Conservation (phyloP, 2,797 vertebrate species). For the Microtus obscurus region DNA sequence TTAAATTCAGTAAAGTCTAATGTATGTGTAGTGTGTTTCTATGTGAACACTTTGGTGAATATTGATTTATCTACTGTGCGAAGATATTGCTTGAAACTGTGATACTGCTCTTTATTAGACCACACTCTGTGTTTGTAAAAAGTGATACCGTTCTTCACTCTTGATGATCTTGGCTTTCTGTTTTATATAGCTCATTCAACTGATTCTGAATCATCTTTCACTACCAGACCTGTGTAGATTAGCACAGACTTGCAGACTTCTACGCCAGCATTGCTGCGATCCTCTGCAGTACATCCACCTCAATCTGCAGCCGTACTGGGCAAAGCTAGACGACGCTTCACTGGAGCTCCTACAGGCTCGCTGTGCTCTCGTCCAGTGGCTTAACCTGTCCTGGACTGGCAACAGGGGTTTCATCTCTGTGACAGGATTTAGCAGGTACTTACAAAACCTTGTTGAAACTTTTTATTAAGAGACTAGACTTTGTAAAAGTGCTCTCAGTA, state of each 20-base stretch:
- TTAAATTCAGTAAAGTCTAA: neutral
- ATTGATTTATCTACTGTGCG: conserved; percentile 7
- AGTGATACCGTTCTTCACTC: neutral
- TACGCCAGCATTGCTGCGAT: conserved; percentile 98
- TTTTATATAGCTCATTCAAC: conserved; percentile 94
- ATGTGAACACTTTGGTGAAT: conserved; percentile 47
- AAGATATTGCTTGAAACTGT: conserved; percentile 35
- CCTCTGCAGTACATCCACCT: conserved; percentile 98
- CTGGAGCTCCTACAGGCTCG: conserved; percentile 95
- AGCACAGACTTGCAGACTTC: conserved; percentile 97
- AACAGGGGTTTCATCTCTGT: conserved; percentile 95
- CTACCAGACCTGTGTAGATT: conserved; percentile 97
- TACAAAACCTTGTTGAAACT: conserved; percentile 63
- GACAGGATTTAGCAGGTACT: conserved; percentile 97
- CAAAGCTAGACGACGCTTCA: conserved; percentile 94
- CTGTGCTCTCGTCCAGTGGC: conserved; percentile 96
- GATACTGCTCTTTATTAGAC: conserved; percentile 29
- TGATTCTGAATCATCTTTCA: conserved; percentile 97
- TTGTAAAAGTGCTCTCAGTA: conserved; percentile 38
- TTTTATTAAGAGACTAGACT: conserved; percentile 58
- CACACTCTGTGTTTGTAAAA: neutral
- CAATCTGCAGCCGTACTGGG: conserved; percentile 99
- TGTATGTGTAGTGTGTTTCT: conserved; percentile 41
- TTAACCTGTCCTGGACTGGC: conserved; percentile 99
- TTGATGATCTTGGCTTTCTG: conserved; percentile 73